Base-by-base conservation (phyloP, 2,888 invertebrate genomes). In the Volucella bombylans region DNA sequence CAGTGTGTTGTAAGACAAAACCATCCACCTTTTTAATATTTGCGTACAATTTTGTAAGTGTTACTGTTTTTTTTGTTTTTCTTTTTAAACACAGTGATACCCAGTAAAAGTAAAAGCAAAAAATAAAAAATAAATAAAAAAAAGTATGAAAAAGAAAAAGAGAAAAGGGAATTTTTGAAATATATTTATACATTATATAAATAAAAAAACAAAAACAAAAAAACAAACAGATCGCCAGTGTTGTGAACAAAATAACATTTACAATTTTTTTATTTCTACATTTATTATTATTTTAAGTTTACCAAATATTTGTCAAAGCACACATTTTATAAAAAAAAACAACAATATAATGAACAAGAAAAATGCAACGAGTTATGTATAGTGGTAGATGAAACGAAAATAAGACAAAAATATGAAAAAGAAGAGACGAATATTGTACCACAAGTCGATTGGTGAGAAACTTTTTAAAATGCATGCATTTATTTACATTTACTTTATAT, bases 161-260 rank as follows among this genome's bases (percentile, higher is more conserved):
- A 9, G 50, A 41, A 62, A 49, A 57, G 9, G 47, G 59, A 45
- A 64, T 68, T 81, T 47, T 15, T 57, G 57, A 15, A 31, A 49
- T 47, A 45, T 73, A 62, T 41, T 31, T 38, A 62, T n/a, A 15
- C 47, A 57, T 43, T 38, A 62, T 12, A 49, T 57, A 43, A 45
- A 65, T 65, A 50, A 65, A 59, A 65, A 62, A 41, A 57, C 47
- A 14, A 62, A 52, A 55, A 54, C 1, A 4, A 54, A 1, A 23
- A 73, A 73, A 64, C 14, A 31, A 31, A 31, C 6, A 4, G 31
- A 31, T 31, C 74, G 64, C 71, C 61, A 61, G 85, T 85, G 85
- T 85, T 85, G 85, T 85, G 85, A 85, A 85, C 73, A 83, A 65
- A 54, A 74, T 57, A 73, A 79, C 62, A 73, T 61, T 64, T 85